These are phyloP conservation scores for Plotosus lineatus DNA, from an alignment of 2,113 vertebrate species.

Conservation along the genomic window DNA sequence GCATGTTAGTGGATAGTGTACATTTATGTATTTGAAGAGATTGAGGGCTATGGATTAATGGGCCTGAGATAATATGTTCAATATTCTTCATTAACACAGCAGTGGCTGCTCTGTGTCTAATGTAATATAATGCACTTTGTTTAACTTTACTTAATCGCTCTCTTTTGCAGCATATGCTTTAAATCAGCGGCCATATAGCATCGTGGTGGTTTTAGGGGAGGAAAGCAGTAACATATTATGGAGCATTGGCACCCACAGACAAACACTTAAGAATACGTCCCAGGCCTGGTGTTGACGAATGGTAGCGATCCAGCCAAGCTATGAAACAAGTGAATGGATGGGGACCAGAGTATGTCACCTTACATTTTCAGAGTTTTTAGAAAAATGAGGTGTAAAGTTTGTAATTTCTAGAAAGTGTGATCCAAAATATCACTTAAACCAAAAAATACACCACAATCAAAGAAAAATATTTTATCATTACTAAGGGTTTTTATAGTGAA, in stretches of 20 bases:
- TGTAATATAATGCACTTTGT: slow-evolving; percentile 38
- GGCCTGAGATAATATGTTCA: slow-evolving; percentile 30
- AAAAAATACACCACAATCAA: no score
- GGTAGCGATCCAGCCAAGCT: neutral
- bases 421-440: no score
- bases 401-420: no score
- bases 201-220: slow-evolving; percentile 8
- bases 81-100: slow-evolving; percentile 41
- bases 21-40: no score
- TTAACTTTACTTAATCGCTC: slow-evolving; percentile 44
- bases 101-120: slow-evolving; percentile 33
- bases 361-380: no score
- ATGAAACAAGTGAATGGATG: slow-evolving; percentile 3
- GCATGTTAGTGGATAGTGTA: no score
- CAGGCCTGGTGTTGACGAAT: neutral
- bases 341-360: no score
- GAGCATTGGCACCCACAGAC: neutral
- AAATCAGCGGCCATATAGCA: slow-evolving; percentile 35
- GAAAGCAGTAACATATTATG: slow-evolving; percentile 3
- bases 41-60: slow-evolving; percentile 19
- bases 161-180: slow-evolving; percentile 33
- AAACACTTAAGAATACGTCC: slow-evolving; percentile 15
- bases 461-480: no score
- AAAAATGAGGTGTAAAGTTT: no score
- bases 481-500: no score